These are phyloP conservation scores for Cynaeus angustus DNA, from an alignment of 2,888 invertebrate species.

Conservation along the genomic window DNA sequence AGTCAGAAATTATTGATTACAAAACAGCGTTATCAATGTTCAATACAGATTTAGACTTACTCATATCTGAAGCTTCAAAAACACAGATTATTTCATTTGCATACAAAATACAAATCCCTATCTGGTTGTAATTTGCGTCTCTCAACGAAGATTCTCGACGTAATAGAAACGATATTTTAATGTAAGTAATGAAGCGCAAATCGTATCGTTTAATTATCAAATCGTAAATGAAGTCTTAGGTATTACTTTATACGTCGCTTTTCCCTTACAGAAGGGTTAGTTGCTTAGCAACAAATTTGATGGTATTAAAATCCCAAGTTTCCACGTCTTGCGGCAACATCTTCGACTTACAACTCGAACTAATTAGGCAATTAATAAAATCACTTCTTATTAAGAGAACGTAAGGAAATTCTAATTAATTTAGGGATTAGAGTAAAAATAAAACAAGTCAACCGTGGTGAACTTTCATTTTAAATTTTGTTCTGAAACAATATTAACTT, in stretches of 20 bases:
- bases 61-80: too few relatives aligned
- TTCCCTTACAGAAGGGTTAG: constrained; percentile 50
- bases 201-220: constrained; percentile 47
- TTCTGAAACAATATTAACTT: constrained; percentile 50
- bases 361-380: constrained; percentile 49
- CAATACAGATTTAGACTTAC: too few relatives aligned
- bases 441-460: constrained; percentile 34
- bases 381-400: constrained; percentile 36
- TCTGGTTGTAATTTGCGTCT: too few relatives aligned
- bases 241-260: constrained; percentile 38
- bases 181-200: constrained; percentile 10
- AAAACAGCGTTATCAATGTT: too few relatives aligned
- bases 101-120: too few relatives aligned
- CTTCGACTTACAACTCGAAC: constrained; percentile 42
- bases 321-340: constrained; percentile 45
- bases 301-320: constrained; percentile 48
- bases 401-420: constrained; percentile 36
- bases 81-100: too few relatives aligned
- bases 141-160: neutral
- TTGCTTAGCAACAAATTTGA: constrained; percentile 53
- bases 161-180: constrained; percentile 12
- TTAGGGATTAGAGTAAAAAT: constrained; percentile 10
- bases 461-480: constrained; percentile 46
- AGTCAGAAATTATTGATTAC: too few relatives aligned
- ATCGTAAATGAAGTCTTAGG: constrained; percentile 45